phyloP scores from a whole-genome alignment of 2,797 vertebrate species.

The Pseudochirops cupreus region DNA sequence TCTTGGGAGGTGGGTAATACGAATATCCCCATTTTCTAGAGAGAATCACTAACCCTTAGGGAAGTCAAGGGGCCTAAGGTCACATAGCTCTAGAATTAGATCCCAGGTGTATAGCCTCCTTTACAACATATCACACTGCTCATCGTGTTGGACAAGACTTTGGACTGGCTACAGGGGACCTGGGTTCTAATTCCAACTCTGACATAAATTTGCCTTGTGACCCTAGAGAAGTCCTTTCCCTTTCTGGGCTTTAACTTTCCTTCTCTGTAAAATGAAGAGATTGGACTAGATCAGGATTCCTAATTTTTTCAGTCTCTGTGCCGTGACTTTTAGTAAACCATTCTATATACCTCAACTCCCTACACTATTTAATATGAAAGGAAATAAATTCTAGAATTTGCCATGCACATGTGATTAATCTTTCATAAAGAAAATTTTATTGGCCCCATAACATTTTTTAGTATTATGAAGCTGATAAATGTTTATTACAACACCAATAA shows the following conservation, averaged over 20 bases:
- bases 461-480: neutral
- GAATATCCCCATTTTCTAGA: neutral
- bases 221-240: neutral
- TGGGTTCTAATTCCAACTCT: neutral
- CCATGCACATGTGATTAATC: neutral
- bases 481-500: neutral
- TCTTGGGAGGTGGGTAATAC: neutral
- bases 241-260: neutral
- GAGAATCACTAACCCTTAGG: neutral
- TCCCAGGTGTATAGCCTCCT: neutral
- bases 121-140: neutral
- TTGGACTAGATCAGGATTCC: neutral
- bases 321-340: neutral
- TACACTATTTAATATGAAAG: neutral
- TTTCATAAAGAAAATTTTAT: constrained; percentile 4
- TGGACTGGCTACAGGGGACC: neutral
- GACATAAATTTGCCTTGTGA: neutral
- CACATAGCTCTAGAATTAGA: neutral
- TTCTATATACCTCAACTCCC: neutral
- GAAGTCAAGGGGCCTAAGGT: neutral
- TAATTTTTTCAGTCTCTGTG: neutral
- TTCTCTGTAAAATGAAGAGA: neutral
- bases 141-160: neutral
- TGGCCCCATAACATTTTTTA: neutral
- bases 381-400: neutral